These are phyloP conservation scores for Spodoptera exigua DNA, from an alignment of 2,888 invertebrate species.

Conservation along the genomic window DNA sequence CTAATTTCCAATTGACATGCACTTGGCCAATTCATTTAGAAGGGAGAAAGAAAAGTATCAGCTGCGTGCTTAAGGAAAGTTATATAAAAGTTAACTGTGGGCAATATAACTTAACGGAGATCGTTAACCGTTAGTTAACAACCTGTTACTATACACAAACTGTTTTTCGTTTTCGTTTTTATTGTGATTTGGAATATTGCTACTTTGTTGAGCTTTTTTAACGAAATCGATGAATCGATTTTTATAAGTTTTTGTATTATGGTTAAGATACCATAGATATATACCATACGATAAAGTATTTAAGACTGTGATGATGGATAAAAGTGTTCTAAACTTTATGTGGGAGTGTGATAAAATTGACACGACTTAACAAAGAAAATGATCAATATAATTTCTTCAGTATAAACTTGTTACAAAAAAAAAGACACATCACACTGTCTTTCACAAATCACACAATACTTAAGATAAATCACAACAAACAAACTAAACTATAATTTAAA, in stretches of 20 bases:
- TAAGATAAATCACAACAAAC: not conserved
- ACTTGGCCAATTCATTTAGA: slow-evolving; percentile 45
- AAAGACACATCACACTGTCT: not conserved
- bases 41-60: slow-evolving; percentile 38
- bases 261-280: no score
- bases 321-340: no score
- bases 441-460: not conserved
- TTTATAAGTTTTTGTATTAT: no score
- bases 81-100: slow-evolving; percentile 34
- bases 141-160: slow-evolving; percentile 23
- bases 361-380: no score
- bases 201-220: not conserved
- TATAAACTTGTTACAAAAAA: no score
- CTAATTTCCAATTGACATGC: slow-evolving; percentile 47
- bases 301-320: no score
- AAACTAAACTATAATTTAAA: slow-evolving; percentile 7
- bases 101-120: slow-evolving; percentile 44
- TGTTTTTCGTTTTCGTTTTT: slow-evolving; percentile 36
- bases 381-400: no score
- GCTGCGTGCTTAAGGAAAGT: slow-evolving; percentile 48
- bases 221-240: no score
- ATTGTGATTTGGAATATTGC: slow-evolving; percentile 1
- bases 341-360: no score
- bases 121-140: slow-evolving; percentile 47
- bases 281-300: no score